A percentile compares a stretch with the other conserved stretches of the same genome.
Conservation (phyloP, 2,888 invertebrate genomes). For the Melinaea marsaeus region DNA sequence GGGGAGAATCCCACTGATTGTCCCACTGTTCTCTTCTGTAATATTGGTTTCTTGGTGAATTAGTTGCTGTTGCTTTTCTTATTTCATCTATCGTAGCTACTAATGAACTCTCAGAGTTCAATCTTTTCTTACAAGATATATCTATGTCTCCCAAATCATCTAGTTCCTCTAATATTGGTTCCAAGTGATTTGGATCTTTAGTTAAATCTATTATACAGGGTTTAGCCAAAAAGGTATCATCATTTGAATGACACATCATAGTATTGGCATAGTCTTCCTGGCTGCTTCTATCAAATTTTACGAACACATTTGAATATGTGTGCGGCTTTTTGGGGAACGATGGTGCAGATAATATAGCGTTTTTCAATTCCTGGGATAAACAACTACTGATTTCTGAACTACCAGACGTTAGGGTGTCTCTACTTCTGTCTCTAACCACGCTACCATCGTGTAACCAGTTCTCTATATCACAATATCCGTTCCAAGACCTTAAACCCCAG, state of each 20-base stretch:
- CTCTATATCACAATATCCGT: slow-evolving; percentile 81
- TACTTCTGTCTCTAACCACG: slow-evolving; percentile 76
- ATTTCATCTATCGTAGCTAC: slow-evolving; percentile 82
- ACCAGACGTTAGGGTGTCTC: slow-evolving; percentile 77
- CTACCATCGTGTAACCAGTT: slow-evolving; percentile 81
- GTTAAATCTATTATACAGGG: slow-evolving; percentile 73
- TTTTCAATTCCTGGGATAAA: slow-evolving; percentile 66
- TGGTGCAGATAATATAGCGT: slow-evolving; percentile 65
- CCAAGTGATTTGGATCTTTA: slow-evolving; percentile 75
- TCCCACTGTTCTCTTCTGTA: slow-evolving; percentile 65
- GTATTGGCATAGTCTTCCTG: slow-evolving; percentile 76
- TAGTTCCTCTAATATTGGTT: slow-evolving; percentile 77
- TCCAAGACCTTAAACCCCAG: slow-evolving; percentile 81
- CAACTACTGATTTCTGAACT: slow-evolving; percentile 78
- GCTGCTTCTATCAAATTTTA: slow-evolving; percentile 63
- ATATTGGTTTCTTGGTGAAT: slow-evolving; percentile 77
- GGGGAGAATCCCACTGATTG: slow-evolving; percentile 65
- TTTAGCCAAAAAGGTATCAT: slow-evolving; percentile 75
- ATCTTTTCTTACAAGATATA: slow-evolving; percentile 57
- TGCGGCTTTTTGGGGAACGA: slow-evolving; percentile 66
- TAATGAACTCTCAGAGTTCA: slow-evolving; percentile 77
- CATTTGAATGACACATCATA: slow-evolving; percentile 67
- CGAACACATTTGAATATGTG: slow-evolving; percentile 70
- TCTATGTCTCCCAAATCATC: slow-evolving; percentile 75
- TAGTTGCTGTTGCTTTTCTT: slow-evolving; percentile 74